Evolutionary conservation across 2,888 invertebrate genomes (phyloP).

Genomic region (Sarcophaga caerulescens): DNA sequence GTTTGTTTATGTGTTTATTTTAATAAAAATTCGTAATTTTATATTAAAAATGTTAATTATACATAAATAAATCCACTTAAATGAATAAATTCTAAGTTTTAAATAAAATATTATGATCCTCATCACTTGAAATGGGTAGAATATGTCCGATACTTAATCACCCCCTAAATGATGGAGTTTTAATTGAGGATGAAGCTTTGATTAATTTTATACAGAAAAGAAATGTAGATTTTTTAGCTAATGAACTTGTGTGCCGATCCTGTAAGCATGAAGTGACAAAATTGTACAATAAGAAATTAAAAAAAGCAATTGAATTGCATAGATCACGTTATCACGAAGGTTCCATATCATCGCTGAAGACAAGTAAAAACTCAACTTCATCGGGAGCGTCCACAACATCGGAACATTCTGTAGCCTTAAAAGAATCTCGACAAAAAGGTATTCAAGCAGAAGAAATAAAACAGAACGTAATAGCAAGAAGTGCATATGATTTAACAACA

Average conservation of each 20-base stretch:
- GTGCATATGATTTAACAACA: background rate
- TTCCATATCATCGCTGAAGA: conserved; percentile 33
- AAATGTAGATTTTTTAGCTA: conserved; percentile 34
- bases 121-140: conserved; percentile 17
- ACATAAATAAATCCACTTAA: too few relatives aligned
- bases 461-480: background rate
- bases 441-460: background rate
- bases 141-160: conserved; percentile 54
- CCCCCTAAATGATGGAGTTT: conserved; percentile 35
- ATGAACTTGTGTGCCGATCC: conserved; percentile 31
- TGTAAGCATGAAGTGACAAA: conserved; percentile 37
- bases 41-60: too few relatives aligned
- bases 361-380: conserved; percentile 12
- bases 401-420: background rate
- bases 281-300: conserved; percentile 45
- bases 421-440: background rate
- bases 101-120: background rate
- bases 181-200: conserved; percentile 21
- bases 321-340: background rate
- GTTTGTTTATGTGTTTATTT: background rate
- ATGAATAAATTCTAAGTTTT: background rate
- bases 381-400: conserved; percentile 6
- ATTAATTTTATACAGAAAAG: conserved; percentile 47
- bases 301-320: conserved; percentile 19
- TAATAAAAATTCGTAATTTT: background rate